Evolutionary conservation across 23 tunicate genomes (phyloP).

Genomic region (Halocynthia roretzi): DNA sequence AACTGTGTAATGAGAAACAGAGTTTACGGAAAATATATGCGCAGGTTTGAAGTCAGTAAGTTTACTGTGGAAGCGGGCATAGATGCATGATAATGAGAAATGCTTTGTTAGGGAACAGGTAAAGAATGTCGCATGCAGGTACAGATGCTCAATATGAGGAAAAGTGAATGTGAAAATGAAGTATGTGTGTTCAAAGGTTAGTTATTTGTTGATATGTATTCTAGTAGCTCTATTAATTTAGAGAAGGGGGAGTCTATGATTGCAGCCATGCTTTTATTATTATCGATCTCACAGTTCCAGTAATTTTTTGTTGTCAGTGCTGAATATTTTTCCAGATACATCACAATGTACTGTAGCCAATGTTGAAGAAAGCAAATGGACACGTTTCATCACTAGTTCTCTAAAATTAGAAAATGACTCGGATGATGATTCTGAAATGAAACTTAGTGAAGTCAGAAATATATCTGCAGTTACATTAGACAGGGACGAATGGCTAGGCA

Average conservation of each 20-base stretch:
- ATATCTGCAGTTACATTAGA: neutral
- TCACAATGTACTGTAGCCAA: no score
- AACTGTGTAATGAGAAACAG: conserved; percentile 10
- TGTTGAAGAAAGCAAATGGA: no score
- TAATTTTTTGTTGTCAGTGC: no score
- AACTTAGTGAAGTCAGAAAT: neutral
- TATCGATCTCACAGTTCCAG: no score
- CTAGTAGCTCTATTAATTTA: no score
- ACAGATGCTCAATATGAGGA: neutral
- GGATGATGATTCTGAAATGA: neutral
- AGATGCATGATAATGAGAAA: no score
- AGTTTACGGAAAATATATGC: conserved; percentile 2
- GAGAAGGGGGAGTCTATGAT: no score
- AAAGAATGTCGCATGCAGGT: conserved; percentile 7
- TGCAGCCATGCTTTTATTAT: no score
- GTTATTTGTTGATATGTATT: no score
- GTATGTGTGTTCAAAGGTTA: no score
- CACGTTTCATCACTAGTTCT: neutral
- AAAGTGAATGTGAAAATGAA: neutral
- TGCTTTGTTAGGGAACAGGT: neutral
- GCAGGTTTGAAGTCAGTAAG: neutral
- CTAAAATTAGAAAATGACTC: neutral
- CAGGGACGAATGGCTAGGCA: conserved; percentile 1
- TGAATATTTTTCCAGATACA: no score
- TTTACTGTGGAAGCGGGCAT: no score